Conservation (phyloP, 2,113 vertebrate genomes). For the Lipophrys pholis region DNA sequence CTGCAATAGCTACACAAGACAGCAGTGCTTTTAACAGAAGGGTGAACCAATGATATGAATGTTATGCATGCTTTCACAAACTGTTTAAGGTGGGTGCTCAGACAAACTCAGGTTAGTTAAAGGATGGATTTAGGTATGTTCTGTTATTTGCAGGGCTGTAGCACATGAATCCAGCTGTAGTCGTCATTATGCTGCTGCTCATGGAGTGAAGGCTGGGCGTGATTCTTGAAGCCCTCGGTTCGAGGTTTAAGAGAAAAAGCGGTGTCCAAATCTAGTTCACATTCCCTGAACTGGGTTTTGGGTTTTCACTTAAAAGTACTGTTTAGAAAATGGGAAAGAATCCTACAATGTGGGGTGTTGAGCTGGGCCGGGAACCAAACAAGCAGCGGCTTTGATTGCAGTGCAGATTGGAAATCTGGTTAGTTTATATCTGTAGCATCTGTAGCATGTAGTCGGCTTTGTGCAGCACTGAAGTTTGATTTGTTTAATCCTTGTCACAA, state of each 20-base stretch:
- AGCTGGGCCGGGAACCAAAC: background rate
- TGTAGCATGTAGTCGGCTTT: background rate
- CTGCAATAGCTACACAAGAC: slow-evolving; percentile 21
- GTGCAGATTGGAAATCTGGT: background rate
- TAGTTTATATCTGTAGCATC: slow-evolving; percentile 10
- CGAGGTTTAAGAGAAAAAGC: background rate
- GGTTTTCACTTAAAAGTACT: background rate
- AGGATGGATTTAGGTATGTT: background rate
- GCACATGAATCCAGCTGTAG: background rate
- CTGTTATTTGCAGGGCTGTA: slow-evolving; percentile 50
- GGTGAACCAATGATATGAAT: slow-evolving; percentile 17
- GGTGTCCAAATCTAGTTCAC: background rate
- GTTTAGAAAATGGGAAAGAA: background rate
- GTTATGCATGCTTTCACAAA: slow-evolving; percentile 56
- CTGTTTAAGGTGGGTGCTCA: slow-evolving; percentile 13
- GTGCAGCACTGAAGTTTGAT: too few species aligned
- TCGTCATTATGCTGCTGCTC: background rate
- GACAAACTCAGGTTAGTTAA: background rate
- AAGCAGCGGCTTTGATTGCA: background rate
- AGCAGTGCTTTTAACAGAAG: slow-evolving; percentile 27
- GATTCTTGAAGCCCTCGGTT: background rate
- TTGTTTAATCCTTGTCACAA: background rate
- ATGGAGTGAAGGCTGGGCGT: background rate
- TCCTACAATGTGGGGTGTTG: background rate
- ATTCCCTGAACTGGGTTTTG: background rate